Evolutionary conservation across 2,797 vertebrate genomes (phyloP).

Genomic region (Zalophus californianus): DNA sequence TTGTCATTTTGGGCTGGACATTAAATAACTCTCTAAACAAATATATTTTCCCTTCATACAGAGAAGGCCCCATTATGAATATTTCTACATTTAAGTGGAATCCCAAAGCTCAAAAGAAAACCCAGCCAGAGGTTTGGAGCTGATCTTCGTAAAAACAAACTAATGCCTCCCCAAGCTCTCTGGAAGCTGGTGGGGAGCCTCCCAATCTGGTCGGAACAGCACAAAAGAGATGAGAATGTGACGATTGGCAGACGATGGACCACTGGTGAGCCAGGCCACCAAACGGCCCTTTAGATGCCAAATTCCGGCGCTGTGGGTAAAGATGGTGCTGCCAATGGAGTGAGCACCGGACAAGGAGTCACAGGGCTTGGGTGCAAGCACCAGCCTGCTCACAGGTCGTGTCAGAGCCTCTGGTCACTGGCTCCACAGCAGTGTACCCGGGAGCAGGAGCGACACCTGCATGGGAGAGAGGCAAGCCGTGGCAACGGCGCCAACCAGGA

Average conservation of each 20-base stretch:
- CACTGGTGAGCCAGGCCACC: not conserved
- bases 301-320: not conserved
- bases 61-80: not conserved
- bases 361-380: too few relatives aligned
- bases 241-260: not conserved
- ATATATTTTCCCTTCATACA: not conserved
- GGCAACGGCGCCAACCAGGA: rapidly evolving
- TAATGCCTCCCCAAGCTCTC: not conserved
- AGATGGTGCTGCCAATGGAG: rapidly evolving
- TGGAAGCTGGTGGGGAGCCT: not conserved
- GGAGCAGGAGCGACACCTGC: rapidly evolving
- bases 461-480: rapidly evolving
- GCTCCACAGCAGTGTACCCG: too few relatives aligned
- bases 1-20: not conserved
- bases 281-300: not conserved
- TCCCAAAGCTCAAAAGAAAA: not conserved
- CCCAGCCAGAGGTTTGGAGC: not conserved
- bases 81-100: not conserved
- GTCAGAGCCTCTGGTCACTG: not conserved
- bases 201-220: rapidly evolving
- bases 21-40: not conserved
- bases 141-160: not conserved
- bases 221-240: rapidly evolving
- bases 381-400: rapidly evolving
- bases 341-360: not conserved